These are phyloP conservation scores for Myopa testacea DNA, from an alignment of 2,888 invertebrate species.

Conservation along the genomic window DNA sequence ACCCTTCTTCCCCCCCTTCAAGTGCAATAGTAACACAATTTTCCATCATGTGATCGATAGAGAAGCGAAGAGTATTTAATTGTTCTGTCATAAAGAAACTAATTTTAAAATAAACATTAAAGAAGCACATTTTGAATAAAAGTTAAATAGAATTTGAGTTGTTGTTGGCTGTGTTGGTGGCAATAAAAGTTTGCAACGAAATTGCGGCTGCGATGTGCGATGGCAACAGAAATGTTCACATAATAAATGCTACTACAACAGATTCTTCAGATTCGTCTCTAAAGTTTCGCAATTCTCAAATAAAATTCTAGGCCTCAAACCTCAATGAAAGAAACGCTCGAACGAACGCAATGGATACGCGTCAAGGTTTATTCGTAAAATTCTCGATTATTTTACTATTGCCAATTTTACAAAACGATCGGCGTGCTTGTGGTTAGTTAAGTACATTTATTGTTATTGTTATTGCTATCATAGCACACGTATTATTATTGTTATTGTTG, in stretches of 20 bases:
- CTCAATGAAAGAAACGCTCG: constrained; percentile 2
- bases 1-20: no score
- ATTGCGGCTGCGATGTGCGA: neutral
- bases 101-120: no score
- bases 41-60: neutral
- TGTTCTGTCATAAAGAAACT: no score
- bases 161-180: no score
- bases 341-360: constrained; percentile 33
- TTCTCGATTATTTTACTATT: constrained; percentile 26
- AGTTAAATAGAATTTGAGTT: no score
- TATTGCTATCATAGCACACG: neutral
- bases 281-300: neutral
- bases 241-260: neutral
- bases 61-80: neutral
- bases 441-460: neutral
- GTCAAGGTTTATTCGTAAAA: constrained; percentile 22
- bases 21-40: neutral
- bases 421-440: constrained; percentile 34
- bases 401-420: constrained; percentile 22
- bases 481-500: neutral
- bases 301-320: constrained; percentile 4
- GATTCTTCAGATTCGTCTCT: neutral
- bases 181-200: no score
- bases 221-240: neutral
- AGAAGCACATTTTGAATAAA: no score